Conservation (phyloP, 2,888 invertebrate species). For the Eilema sororculum region DNA sequence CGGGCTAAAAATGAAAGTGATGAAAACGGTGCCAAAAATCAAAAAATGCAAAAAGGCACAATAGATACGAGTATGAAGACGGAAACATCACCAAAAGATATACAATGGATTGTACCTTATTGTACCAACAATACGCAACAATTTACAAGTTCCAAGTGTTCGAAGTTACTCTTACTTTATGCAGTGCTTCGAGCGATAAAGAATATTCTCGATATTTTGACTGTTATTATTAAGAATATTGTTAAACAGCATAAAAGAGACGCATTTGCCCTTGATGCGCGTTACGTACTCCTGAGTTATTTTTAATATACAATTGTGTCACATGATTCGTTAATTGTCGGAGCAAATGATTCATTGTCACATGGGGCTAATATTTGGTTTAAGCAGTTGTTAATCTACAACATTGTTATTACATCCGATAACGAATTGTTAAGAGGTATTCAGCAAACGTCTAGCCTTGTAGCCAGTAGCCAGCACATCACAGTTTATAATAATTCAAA, state of each 20-base stretch:
- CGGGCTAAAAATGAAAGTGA: not conserved
- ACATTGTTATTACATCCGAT: not conserved
- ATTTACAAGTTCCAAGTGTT: not conserved
- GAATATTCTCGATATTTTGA: not conserved
- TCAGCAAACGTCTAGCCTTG: not conserved
- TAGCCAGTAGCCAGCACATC: too few relatives aligned
- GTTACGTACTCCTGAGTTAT: conserved; percentile 37
- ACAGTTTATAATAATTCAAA: not conserved
- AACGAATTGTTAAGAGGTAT: not conserved
- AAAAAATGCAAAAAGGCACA: not conserved
- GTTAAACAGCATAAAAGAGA: not conserved
- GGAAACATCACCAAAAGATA: too few relatives aligned
- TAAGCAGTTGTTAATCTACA: not conserved
- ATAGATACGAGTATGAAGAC: not conserved
- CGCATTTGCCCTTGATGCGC: conserved; percentile 37
- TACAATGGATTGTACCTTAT: too few relatives aligned
- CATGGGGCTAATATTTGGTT: not conserved
- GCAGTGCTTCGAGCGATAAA: not conserved
- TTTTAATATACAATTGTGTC: conserved; percentile 48
- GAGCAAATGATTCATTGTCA: conserved; percentile 1
- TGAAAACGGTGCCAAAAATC: not conserved
- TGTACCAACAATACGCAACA: not conserved
- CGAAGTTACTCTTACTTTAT: not conserved
- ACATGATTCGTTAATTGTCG: conserved; percentile 41
- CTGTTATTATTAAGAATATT: not conserved